Evolutionary conservation across 2,113 vertebrate genomes (phyloP), one percentile per base, ranked within the genome.

Genomic region (Tragelaphus strepsiceros): DNA sequence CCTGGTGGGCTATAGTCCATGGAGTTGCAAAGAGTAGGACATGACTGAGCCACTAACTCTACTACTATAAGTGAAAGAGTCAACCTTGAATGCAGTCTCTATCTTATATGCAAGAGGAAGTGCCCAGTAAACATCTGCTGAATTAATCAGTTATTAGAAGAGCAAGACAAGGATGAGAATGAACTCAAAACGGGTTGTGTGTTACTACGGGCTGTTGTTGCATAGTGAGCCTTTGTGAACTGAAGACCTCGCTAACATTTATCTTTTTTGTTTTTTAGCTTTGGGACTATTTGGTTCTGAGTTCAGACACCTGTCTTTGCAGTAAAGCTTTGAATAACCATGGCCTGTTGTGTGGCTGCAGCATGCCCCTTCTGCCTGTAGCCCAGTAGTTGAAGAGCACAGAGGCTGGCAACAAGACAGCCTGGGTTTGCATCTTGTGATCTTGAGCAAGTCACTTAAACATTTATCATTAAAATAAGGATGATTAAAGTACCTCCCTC

Each of bases 231-330:
- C 17, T 87, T 88, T 85, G 64, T 91, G 59, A 95, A n/a, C 21
- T 10, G 49, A 92, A 88, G 77, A 28, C 59, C 59, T 91, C 24
- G 10, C 30, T 21, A 17, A 54, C 10, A 16, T 49, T 88, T 59
- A 26, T 59, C 17, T 87, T 86, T 35, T 91, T 82, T 82, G 59
- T 61, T 43, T 56, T 90, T 91, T 49, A 84, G 35, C 56, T 93
- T 89, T 43, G 87, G 46, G 39, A n/a, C 24, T 32, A 1, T 14
- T 90, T 88, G 43, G 49, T 88, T 67, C 93, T 56, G 30, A 93
- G 78, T 93, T 93, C 86, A 95, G 74, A 91, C 64, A 56, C 6
- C 35, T 89, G 64, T 67, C 61, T 89, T 96, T 43, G 54, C 95
- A 58, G n/a, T 78, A 77, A 92, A 67, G 54, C 84, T 94, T 83